phyloP scores from a whole-genome alignment of 2,888 invertebrate species.

The Hirtodrosophila trivittata region DNA sequence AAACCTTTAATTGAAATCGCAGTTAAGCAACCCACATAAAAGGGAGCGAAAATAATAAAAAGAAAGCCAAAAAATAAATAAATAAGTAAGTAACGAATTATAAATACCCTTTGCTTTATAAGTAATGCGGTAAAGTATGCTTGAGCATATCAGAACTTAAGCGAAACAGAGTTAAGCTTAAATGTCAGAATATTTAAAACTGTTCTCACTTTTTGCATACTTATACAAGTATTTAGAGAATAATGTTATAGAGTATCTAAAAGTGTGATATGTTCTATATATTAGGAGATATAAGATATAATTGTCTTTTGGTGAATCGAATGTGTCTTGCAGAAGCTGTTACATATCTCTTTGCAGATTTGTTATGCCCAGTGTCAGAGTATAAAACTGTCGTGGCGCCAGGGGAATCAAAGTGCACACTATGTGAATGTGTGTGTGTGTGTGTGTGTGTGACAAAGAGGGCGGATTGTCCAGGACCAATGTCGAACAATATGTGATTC shows the following conservation, averaged over 20 bases:
- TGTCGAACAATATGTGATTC: slow-evolving; percentile 49
- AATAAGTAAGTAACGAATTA: slow-evolving; percentile 3
- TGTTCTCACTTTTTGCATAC: too few relatives aligned
- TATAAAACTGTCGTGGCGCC: slow-evolving; percentile 13
- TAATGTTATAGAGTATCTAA: too few relatives aligned
- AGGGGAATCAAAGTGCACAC: slow-evolving; percentile 52
- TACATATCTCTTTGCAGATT: background rate
- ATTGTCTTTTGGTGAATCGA: too few relatives aligned
- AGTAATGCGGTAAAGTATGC: too few relatives aligned
- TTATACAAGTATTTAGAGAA: too few relatives aligned
- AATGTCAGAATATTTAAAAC: too few relatives aligned
- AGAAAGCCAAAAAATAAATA: background rate
- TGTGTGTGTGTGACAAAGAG: slow-evolving; percentile 29
- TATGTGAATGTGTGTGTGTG: background rate
- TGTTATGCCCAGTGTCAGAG: slow-evolving; percentile 10
- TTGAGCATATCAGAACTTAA: too few relatives aligned
- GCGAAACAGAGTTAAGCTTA: too few relatives aligned
- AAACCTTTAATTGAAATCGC: slow-evolving; percentile 56
- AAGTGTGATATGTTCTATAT: too few relatives aligned
- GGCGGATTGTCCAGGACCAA: slow-evolving; percentile 32
- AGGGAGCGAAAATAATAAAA: slow-evolving; percentile 13
- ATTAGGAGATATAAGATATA: too few relatives aligned
- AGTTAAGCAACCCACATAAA: slow-evolving; percentile 29
- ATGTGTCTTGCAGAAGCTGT: too few relatives aligned
- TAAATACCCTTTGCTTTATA: background rate